Base-by-base conservation (phyloP, 1,140 invertebrate species). In the Drosophila paulistorum region DNA sequence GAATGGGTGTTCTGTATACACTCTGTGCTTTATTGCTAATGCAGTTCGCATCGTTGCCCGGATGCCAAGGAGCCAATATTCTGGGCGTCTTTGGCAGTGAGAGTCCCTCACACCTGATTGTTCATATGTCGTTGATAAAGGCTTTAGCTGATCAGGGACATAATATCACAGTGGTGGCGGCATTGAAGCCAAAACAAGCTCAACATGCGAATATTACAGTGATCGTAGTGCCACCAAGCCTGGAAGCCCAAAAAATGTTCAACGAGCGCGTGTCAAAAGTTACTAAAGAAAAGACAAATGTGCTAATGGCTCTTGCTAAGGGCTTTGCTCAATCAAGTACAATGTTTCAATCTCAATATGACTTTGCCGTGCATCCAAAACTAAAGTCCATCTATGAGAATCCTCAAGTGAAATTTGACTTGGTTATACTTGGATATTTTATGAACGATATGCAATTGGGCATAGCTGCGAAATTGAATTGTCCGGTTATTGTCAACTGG, bases 61-160 rank as follows among this genome's bases (percentile, higher is more conserved):
- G 30, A 9, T 30, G 39, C 7, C 62, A 87, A 62, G 59, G 71
- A 9, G 70, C 79, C 1, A 85, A 90, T 51, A 91, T 91, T n/a
- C 66, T 91, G 0, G 87, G 87, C 5, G n/a, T 91, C 0, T 91
- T 91, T 14, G 68, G 76, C 2, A 89, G 86, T 11, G 45, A 77
- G 5, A 90, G 87, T 61, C 80, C 84, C 2, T 91, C 90, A 1
- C 90, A 92, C 64, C 64, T 92, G 41, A 79, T 92, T 1, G 51
- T 91, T 1, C 74, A 91, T 6, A 82, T 91, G 85, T 81, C 90
- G 6, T 65, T 92, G 61, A 70, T 68, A 1, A 74, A 77, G 41
- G 68, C 78, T 11, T 39, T 92, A 26, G 90, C 85, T 0, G 89
- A 92, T 26, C 33, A 58, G 3, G 89, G 89, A 4, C 91, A 92